Evolutionary conservation across 2,888 invertebrate species (phyloP).

Genomic region (Caenorhabditis sinica): DNA sequence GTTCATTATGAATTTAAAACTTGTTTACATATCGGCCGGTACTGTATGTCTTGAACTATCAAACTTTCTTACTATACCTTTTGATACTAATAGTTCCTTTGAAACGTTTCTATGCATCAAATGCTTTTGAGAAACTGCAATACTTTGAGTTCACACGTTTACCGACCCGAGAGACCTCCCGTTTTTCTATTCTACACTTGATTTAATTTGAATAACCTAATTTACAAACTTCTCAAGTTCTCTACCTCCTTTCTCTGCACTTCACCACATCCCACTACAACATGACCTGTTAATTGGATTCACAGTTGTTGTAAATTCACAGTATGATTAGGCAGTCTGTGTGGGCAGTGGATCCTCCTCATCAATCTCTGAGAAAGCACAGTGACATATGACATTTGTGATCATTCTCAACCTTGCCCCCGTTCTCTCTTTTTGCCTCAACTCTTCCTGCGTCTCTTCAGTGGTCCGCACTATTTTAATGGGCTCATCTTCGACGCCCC

Average conservation of each 20-base stretch:
- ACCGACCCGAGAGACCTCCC: background rate
- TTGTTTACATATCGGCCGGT: too few species aligned
- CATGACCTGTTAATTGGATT: slow-evolving; percentile 38
- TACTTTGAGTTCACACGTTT: background rate
- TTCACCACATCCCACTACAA: background rate
- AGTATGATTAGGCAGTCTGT: slow-evolving; percentile 36
- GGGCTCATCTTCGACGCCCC: slow-evolving; percentile 51
- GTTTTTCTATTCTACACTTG: background rate
- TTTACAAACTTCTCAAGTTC: slow-evolving; percentile 1
- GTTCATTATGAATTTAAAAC: too few species aligned
- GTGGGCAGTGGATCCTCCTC: slow-evolving; percentile 59
- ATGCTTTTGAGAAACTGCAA: too few species aligned
- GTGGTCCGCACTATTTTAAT: slow-evolving; percentile 20
- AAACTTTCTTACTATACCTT: too few species aligned
- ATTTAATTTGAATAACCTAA: slow-evolving; percentile 22
- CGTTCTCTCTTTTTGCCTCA: slow-evolving; percentile 42
- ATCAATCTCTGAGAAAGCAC: slow-evolving; percentile 61
- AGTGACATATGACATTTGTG: slow-evolving; percentile 66
- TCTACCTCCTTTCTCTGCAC: background rate
- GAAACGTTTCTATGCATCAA: too few species aligned
- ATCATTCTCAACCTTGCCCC: slow-evolving; percentile 62
- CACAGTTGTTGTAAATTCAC: background rate
- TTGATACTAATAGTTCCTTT: too few species aligned
- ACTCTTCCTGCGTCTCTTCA: slow-evolving; percentile 42
- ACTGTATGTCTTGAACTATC: too few species aligned